Base-by-base conservation (phyloP, 2,113 vertebrate species). In the Oceanodroma tethys region DNA sequence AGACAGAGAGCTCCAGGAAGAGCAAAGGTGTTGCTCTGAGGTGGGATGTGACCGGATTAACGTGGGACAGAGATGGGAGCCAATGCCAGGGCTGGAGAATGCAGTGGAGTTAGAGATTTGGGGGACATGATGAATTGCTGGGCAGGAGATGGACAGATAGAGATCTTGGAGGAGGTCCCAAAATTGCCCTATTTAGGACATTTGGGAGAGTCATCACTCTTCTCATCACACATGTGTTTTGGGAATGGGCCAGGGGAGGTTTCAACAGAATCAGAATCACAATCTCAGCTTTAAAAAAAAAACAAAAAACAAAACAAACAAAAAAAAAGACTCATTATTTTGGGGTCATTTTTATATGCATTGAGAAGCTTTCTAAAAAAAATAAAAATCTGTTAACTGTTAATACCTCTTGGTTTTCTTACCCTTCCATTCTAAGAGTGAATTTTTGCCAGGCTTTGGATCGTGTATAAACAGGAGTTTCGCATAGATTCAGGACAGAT, bases 131-230 rank as follows among this genome's bases (percentile, higher is more conserved):
- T 58, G 26, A 74, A 88, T 96, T 88, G 55, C 59, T 78, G 88
- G 72, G 85, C 79, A 93, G 79, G 93, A 90, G 53, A 93, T 86
- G 72, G 92, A 66, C 95, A 97, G 93, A 96, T 95, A 74, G 59
- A 88, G 38, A 95, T 86, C 89, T 95, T 96, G 93, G 95, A 96
- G 94, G 55, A 83, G 67, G 71, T 92, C 90, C 96, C 82, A 95
- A 88, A 96, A 95, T 83, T 86, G 45, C 66, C 93, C 90, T 81
- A 34, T 90, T 95, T 83, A 52, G 75, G 92, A 70, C n/a, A 32
- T 97, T 95, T 90, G 67, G 85, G 94, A 94, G 82, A 94, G 50
- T 93, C 88, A 86, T 96, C 15, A 0, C 81, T 79, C 81, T 79
- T 84, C 47, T 96, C 48, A 86, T 92, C 53, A 81, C 13, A 10